Conservation (phyloP, 2,888 invertebrate genomes). For the Drosophila nigricruria region DNA sequence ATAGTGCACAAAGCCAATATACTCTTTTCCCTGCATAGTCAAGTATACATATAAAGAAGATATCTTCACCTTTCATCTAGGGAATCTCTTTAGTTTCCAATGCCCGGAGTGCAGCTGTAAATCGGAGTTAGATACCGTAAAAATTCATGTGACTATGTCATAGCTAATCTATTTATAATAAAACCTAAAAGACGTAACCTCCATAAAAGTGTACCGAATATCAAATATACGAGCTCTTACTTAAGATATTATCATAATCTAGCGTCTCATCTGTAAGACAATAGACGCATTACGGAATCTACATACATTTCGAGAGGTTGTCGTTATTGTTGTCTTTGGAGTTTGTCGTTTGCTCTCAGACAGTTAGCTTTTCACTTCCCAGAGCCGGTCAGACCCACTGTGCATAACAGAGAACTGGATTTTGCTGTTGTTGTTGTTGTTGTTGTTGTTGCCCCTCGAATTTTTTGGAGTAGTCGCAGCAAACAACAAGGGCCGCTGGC, state of each 20-base stretch:
- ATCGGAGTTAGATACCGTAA: background rate
- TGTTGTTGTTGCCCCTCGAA: conserved; percentile 4
- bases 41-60: background rate
- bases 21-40: background rate
- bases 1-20: background rate
- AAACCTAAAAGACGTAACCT: conserved; percentile 22
- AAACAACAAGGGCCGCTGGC: conserved; percentile 48
- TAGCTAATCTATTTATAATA: conserved; percentile 53
- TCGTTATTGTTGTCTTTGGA: conserved; percentile 7
- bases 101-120: background rate
- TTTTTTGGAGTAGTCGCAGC: conserved; percentile 17
- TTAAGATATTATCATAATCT: conserved; percentile 49
- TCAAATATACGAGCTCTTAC: conserved; percentile 23
- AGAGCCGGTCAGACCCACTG: conserved; percentile 56
- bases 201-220: conserved; percentile 3
- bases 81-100: background rate
- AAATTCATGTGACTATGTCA: conserved; percentile 5
- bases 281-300: conserved; percentile 42
- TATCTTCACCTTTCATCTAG: background rate
- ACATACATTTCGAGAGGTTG: conserved; percentile 21
- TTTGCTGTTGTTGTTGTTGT: conserved; percentile 34
- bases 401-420: conserved; percentile 75
- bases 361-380: conserved; percentile 36
- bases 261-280: conserved; percentile 36
- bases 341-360: conserved; percentile 10